Evolutionary conservation across 2,797 vertebrate genomes (phyloP).

Genomic region (Myotis daubentonii): DNA sequence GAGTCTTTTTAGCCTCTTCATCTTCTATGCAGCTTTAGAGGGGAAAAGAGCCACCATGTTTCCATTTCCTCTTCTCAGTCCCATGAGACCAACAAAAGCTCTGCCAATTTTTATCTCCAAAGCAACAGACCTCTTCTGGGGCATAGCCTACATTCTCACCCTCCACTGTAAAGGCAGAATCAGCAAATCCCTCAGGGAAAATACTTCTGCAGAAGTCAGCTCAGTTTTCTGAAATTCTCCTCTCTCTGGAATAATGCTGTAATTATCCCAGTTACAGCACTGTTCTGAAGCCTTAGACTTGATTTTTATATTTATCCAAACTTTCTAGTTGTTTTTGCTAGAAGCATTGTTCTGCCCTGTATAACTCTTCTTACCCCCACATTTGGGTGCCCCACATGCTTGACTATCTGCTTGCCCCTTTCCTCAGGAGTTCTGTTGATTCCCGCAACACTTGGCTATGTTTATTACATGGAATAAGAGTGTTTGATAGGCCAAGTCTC

Average conservation of each 20-base stretch:
- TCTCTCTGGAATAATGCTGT: not conserved
- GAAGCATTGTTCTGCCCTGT: not conserved
- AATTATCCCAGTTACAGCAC: not conserved
- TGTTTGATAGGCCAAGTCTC: not conserved
- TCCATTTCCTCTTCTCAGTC: conserved; percentile 14
- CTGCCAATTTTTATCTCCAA: not conserved
- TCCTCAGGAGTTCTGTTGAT: not conserved
- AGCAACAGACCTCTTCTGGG: not conserved
- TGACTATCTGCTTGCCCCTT: not conserved
- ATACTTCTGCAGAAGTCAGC: not conserved
- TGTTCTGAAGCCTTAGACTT: not conserved
- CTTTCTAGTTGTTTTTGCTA: not conserved
- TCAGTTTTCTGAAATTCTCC: not conserved
- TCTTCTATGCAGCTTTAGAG: not conserved
- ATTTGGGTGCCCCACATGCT: not conserved
- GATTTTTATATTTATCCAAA: not conserved
- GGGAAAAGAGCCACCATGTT: not conserved
- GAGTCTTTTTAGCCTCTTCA: not conserved
- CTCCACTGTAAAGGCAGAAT: not conserved
- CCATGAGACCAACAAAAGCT: not conserved
- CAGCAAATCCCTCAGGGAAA: not conserved
- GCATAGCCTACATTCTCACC: not conserved
- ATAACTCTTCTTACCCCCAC: not conserved
- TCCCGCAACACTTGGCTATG: not conserved
- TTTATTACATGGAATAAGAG: not conserved